These are phyloP conservation scores for Lasioglossum malachurum DNA, from an alignment of 2,888 invertebrate species.

Conservation along the genomic window DNA sequence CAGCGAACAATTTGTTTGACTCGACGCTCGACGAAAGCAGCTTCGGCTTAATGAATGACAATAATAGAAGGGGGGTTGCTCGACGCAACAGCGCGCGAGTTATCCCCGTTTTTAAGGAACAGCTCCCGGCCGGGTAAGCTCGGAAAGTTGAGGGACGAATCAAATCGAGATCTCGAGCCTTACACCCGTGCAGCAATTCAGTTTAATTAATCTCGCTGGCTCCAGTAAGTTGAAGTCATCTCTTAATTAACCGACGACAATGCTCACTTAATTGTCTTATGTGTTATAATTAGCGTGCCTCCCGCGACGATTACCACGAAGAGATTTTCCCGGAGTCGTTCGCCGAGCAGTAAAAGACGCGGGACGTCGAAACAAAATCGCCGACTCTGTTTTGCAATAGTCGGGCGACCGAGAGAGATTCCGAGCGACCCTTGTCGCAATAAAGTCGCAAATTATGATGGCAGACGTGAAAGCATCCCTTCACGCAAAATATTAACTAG, in stretches of 20 bases:
- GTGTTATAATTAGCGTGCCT: slow-evolving; percentile 80
- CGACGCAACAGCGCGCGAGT: neutral
- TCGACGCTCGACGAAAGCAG: neutral
- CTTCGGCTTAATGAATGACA: neutral
- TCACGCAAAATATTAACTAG: slow-evolving; percentile 18
- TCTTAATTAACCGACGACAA: slow-evolving; percentile 82
- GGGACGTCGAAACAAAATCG: slow-evolving; percentile 33
- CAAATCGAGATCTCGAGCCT: slow-evolving; percentile 68
- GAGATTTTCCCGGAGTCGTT: slow-evolving; percentile 67
- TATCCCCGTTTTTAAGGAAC: slow-evolving; percentile 11
- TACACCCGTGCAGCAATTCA: slow-evolving; percentile 74
- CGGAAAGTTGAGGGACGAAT: slow-evolving; percentile 54
- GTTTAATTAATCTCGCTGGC: slow-evolving; percentile 78
- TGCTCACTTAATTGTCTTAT: slow-evolving; percentile 80
- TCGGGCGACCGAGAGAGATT: neutral
- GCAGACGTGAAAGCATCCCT: neutral
- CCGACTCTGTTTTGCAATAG: slow-evolving; percentile 16
- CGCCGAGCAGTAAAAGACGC: slow-evolving; percentile 1
- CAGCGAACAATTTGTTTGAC: neutral
- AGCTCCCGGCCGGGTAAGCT: neutral
- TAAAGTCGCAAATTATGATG: slow-evolving; percentile 26
- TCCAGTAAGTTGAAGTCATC: slow-evolving; percentile 76
- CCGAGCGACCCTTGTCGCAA: neutral
- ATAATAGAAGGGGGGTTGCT: neutral
- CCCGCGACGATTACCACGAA: slow-evolving; percentile 71